Percentiles rank a stretch among this genome's conserved stretches.
These are phyloP conservation scores for Sphaeramia orbicularis DNA, from an alignment of 2,797 vertebrate species.

Conservation along the genomic window DNA sequence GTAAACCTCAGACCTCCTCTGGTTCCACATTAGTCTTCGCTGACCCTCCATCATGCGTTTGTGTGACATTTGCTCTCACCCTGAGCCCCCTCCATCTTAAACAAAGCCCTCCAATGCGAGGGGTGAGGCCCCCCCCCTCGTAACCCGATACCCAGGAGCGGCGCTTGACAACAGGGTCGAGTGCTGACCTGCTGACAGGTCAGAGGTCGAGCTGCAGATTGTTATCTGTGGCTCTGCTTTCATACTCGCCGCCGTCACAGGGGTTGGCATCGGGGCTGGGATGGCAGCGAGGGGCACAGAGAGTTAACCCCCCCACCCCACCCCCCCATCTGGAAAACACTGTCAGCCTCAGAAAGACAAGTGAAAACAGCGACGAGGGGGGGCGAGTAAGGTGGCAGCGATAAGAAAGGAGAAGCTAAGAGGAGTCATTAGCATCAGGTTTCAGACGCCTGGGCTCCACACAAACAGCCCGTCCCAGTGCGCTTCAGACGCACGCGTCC, in stretches of 20 bases:
- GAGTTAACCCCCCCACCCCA: conserved; percentile 77
- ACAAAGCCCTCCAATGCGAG: conserved; percentile 37
- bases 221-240: conserved; percentile 88
- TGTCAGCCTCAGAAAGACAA: too few species aligned
- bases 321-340: too few species aligned
- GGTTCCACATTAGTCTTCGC: conserved; percentile 12
- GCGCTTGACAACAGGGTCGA: conserved; percentile 75
- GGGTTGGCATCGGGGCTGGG: conserved; percentile 70
- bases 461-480: conserved; percentile 9
- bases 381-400: conserved; percentile 77
- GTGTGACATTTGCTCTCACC: conserved; percentile 26
- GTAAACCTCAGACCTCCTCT: too few species aligned
- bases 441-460: conserved; percentile 17
- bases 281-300: conserved; percentile 69
- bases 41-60: conserved; percentile 16
- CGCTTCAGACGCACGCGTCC: conserved; percentile 46
- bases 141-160: conserved; percentile 77
- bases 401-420: conserved; percentile 55
- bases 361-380: conserved; percentile 48
- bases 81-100: conserved; percentile 3
- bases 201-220: conserved; percentile 86
- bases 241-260: conserved; percentile 80
- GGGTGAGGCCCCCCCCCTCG: conserved; percentile 38
- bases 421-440: conserved; percentile 72
- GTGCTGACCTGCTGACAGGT: conserved; percentile 84